phyloP scores from a whole-genome alignment of 1,140 invertebrate species.

The Teleogryllus occipitalis region DNA sequence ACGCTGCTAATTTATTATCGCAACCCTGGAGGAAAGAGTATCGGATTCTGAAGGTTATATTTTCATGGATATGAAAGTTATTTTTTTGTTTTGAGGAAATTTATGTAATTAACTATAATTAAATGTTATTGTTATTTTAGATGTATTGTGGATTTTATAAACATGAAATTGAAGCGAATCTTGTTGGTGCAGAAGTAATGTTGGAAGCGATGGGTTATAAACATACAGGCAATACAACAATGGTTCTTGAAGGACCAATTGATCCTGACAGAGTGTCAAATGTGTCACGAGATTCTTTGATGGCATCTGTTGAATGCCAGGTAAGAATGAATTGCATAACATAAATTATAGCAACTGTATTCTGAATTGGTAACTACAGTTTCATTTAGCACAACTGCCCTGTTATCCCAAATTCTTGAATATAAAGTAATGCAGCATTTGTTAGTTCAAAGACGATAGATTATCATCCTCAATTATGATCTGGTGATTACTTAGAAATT shows the following conservation, averaged over 20 bases:
- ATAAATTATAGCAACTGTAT: too few relatives aligned
- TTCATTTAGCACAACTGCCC: too few relatives aligned
- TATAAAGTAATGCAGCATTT: background rate
- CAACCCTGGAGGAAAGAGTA: slow-evolving; percentile 87
- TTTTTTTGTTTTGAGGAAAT: background rate
- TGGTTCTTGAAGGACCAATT: slow-evolving; percentile 58
- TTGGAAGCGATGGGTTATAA: slow-evolving; percentile 76
- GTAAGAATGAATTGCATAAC: slow-evolving; percentile 35
- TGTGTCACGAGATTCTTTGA: slow-evolving; percentile 71
- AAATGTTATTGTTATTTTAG: slow-evolving; percentile 41
- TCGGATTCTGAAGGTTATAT: slow-evolving; percentile 57
- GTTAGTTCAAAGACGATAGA: background rate
- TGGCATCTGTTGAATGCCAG: slow-evolving; percentile 84
- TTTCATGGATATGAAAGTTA: background rate
- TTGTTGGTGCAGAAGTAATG: slow-evolving; percentile 63
- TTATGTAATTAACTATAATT: background rate
- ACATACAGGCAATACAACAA: slow-evolving; percentile 42
- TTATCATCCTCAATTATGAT: background rate
- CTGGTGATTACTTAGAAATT: too few relatives aligned
- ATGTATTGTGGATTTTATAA: slow-evolving; percentile 78
- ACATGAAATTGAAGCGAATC: slow-evolving; percentile 71
- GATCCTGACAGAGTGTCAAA: slow-evolving; percentile 70
- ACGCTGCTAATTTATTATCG: slow-evolving; percentile 72
- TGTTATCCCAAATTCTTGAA: background rate
- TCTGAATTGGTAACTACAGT: too few relatives aligned